Base-by-base conservation (phyloP, 2,888 invertebrate genomes). In the Andrena trimmerana region DNA sequence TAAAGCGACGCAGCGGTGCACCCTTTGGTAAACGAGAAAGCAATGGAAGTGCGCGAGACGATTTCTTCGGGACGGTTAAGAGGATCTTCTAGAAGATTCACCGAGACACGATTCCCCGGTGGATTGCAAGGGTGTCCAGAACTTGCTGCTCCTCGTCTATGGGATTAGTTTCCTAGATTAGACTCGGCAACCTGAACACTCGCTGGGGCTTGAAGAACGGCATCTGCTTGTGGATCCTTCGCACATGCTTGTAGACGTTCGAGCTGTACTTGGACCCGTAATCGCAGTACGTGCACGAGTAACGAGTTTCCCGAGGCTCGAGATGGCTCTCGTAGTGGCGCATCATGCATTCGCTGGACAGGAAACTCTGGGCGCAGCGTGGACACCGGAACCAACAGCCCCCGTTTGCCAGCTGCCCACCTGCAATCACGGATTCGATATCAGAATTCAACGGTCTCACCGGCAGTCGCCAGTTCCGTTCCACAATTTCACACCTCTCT, bases 291-390 rank as follows among this genome's bases (percentile, higher is more conserved):
- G 91, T 89, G 76, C 93, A 94, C 73, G 91, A 89, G 81, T 93
- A 94, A 73, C 93, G 91, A 0, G 91, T 85, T 90, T 92, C 92
- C 73, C 90, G 77, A 16, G 84, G 84, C 50, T 91, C 88, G 82
- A 93, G 92, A 80, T 93, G 94, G 63, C 89, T 92, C 68, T 89
- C 91, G 75, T 90, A 90, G 86, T 94, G 94, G 16, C 92, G 91
- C n/a, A 90, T 60, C 79, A 92, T 85, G 77, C 90, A 88, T 60
- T 90, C 88, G 83, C 89, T 88, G 74, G 90, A 84, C 5, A 87
- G 84, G 79, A 90, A 91, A 76, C 84, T 83, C 69, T 85, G 88
- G 0, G 89, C 86, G 74, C 90, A 91, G 74, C 90, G 86, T 20
- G 89, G 88, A 78, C 89, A 90, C 59, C 72, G 84, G 83, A 83